A percentile compares a stretch with the other conserved stretches of the same genome.
Evolutionary conservation across 1,140 invertebrate genomes (phyloP).

Genomic region (Diachasma alloeum): DNA sequence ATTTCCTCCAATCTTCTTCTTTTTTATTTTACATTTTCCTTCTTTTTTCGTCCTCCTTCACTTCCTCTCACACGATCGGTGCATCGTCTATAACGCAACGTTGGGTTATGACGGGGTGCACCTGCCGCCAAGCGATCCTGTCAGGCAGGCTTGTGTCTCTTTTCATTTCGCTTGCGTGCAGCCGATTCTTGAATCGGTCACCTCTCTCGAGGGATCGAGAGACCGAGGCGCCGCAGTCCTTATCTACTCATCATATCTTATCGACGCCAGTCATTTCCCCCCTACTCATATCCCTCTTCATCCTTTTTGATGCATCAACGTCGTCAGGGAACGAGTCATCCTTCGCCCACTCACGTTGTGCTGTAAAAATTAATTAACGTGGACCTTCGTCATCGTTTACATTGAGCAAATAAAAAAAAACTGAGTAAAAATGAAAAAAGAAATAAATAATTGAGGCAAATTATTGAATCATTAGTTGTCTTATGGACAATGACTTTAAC

Average conservation of each 20-base stretch:
- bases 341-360: constrained; percentile 22
- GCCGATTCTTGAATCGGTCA: constrained; percentile 20
- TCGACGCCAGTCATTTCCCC: constrained; percentile 18
- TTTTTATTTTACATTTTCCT: not conserved
- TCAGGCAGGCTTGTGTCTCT: constrained; percentile 11
- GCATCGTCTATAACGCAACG: not conserved
- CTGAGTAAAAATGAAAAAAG: not conserved
- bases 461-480: not conserved
- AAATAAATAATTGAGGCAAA: not conserved
- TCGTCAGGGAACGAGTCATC: not conserved
- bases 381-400: constrained; percentile 12
- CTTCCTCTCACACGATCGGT: constrained; percentile 12
- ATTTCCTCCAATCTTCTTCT: not conserved
- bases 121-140: constrained; percentile 25
- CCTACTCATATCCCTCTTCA: constrained; percentile 14
- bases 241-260: constrained; percentile 20
- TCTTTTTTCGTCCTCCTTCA: not conserved
- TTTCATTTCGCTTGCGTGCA: not conserved
- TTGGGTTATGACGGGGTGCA: constrained; percentile 29
- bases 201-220: not conserved
- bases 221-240: constrained; percentile 23
- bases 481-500: not conserved
- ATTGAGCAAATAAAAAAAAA: not conserved
- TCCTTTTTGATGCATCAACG: constrained; percentile 22
- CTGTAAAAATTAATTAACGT: constrained; percentile 10